These are phyloP conservation scores for Propithecus deckenii DNA, from an alignment of 2,797 vertebrate species.

Conservation along the genomic window DNA sequence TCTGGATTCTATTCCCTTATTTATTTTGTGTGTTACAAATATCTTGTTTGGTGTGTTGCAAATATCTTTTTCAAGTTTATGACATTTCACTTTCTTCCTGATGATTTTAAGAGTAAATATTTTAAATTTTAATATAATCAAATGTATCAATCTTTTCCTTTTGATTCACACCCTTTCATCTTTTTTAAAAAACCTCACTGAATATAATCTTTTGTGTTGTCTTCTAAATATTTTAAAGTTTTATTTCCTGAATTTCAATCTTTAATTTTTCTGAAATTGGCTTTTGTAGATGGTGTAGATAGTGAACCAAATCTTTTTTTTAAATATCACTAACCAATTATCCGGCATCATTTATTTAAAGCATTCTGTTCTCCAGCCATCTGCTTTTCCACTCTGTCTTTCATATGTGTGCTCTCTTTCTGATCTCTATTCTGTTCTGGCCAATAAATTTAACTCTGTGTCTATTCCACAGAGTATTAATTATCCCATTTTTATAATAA, in stretches of 20 bases:
- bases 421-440: neutral
- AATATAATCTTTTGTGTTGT: constrained; percentile 24
- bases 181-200: neutral
- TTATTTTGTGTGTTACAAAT: neutral
- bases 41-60: neutral
- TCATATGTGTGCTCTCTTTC: fast-evolving
- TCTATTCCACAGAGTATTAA: neutral
- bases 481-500: neutral
- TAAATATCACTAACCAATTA: neutral
- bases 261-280: neutral
- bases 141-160: neutral
- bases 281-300: neutral
- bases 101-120: neutral
- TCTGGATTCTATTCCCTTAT: neutral
- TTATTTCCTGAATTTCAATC: neutral
- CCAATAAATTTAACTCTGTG: neutral
- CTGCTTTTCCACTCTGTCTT: neutral
- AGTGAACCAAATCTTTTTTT: neutral
- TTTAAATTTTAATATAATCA: neutral
- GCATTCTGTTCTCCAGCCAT: neutral
- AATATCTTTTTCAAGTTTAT: neutral
- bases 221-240: neutral
- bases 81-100: neutral
- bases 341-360: neutral
- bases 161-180: neutral